Percentiles rank a stretch among this genome's conserved stretches.
Conservation (phyloP, 2,797 vertebrate genomes). For the Holocentrus rufus region DNA sequence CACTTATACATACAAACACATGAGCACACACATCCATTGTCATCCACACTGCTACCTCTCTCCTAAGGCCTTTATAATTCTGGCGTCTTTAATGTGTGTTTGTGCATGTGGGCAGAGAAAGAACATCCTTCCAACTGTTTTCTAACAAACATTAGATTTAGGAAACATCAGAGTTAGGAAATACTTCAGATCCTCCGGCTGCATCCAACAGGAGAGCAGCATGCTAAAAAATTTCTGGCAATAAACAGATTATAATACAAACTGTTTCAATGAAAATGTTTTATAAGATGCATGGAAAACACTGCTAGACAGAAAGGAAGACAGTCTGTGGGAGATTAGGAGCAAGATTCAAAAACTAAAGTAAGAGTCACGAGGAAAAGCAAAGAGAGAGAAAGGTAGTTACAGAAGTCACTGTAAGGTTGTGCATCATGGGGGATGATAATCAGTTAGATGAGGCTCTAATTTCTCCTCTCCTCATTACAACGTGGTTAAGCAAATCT, state of each 20-base stretch:
- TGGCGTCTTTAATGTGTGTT: conserved; percentile 16
- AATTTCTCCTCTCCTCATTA: conserved; percentile 61
- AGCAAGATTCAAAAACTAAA: not conserved
- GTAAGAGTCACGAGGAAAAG: not conserved
- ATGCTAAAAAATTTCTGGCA: not conserved
- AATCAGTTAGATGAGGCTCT: conserved; percentile 61
- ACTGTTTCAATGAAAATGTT: conserved; percentile 8
- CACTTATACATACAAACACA: conserved; percentile 4
- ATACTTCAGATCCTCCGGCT: conserved; percentile 18
- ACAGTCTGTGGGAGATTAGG: conserved; percentile 11
- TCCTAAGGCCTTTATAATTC: conserved; percentile 25
- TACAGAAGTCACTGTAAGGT: conserved; percentile 35
- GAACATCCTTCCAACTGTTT: conserved; percentile 14
- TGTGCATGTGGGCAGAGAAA: conserved; percentile 28
- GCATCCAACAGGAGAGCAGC: conserved; percentile 5
- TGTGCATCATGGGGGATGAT: conserved; percentile 40
- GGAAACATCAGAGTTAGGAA: conserved; percentile 16
- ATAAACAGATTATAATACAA: conserved; percentile 6
- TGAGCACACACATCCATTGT: conserved; percentile 26
- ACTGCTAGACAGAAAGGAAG: not conserved
- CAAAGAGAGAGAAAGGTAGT: conserved; percentile 4
- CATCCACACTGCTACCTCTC: conserved; percentile 30
- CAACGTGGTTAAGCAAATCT: conserved; percentile 63
- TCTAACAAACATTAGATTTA: conserved; percentile 7
- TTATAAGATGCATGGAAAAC: conserved; percentile 19